Base-by-base conservation (phyloP, 1,140 invertebrate genomes). In the Drosophila yakuba region DNA sequence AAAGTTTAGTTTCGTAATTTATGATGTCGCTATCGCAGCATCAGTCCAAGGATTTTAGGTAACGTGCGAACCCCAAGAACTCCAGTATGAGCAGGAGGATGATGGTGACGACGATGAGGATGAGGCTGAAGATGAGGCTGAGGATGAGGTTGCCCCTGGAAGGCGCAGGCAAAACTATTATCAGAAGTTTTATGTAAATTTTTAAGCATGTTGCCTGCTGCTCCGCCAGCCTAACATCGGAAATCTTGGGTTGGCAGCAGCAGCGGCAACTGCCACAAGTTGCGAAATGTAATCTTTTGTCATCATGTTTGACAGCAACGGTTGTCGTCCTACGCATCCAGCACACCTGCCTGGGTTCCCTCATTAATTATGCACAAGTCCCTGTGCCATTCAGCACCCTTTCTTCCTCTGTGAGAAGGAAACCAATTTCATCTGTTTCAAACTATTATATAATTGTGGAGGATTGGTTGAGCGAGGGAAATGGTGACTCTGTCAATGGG, bases 141-240 rank as follows among this genome's bases (percentile, higher is more conserved):
- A 23, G 12, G 11, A 32, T 28, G 44, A n/a, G 4, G 57, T n/a
- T 52, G 48, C 15, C 47, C 11, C 10, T 5, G 17, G 43, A 11
- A n/a, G 80, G 80, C 78, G 78, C 44, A 80, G 69, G 67, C 60
- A 79, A 84, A 88, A 88, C 83, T 89, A 89, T 89, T 89, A 90
- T 89, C 85, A 89, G 55, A 89, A 89, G 80, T 89, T 89, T 89
- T 89, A 89, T 89, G 84, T 89, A 84, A 89, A 89, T 90, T 89
- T 84, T 80, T 76, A 89, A 89, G 68, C 80, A 84, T 89, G 84
- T 89, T 74, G 69, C 69, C 61, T 67, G 78, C 39, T 32, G 32
- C 32, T 32, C 58, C 66, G 63, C 39, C 67, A 72, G 45, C 36
- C 59, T 54, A 82, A 78, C 82, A 75, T 82, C 44, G 66, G 59